Percentiles rank a stretch among this genome's conserved stretches.
Evolutionary conservation across 2,888 invertebrate genomes (phyloP).

Genomic region (Campoplex nolae): DNA sequence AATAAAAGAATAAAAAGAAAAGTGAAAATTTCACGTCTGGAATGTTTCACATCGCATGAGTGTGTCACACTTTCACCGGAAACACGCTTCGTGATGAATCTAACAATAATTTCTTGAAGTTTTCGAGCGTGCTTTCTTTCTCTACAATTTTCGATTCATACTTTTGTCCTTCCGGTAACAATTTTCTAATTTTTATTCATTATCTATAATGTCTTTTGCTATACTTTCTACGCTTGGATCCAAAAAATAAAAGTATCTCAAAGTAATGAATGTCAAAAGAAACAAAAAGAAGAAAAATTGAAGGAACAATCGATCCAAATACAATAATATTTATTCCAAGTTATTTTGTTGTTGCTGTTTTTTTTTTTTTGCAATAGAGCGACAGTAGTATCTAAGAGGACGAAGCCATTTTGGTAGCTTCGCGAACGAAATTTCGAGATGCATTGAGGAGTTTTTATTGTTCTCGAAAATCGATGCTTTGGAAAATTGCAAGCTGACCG

Average conservation of each 20-base stretch:
- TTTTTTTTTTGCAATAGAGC: constrained; percentile 36
- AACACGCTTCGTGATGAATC: constrained; percentile 30
- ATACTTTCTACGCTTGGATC: not conserved
- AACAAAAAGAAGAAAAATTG: constrained; percentile 70
- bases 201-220: not conserved
- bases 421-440: constrained; percentile 50
- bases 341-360: constrained; percentile 15
- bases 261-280: constrained; percentile 66
- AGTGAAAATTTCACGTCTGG: constrained; percentile 44
- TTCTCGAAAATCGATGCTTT: constrained; percentile 37
- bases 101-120: constrained; percentile 32
- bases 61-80: constrained; percentile 63
- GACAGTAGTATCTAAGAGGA: constrained; percentile 53
- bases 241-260: constrained; percentile 72
- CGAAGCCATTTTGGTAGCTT: constrained; percentile 40
- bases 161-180: not conserved
- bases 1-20: constrained; percentile 37
- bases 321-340: constrained; percentile 73
- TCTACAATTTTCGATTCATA: not conserved
- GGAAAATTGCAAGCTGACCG: constrained; percentile 59
- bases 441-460: not conserved
- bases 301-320: constrained; percentile 72
- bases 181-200: not conserved
- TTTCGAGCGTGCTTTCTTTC: not conserved
- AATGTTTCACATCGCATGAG: constrained; percentile 38